Evolutionary conservation across 2,888 invertebrate species (phyloP).

Genomic region (Heliconius ethilla): DNA sequence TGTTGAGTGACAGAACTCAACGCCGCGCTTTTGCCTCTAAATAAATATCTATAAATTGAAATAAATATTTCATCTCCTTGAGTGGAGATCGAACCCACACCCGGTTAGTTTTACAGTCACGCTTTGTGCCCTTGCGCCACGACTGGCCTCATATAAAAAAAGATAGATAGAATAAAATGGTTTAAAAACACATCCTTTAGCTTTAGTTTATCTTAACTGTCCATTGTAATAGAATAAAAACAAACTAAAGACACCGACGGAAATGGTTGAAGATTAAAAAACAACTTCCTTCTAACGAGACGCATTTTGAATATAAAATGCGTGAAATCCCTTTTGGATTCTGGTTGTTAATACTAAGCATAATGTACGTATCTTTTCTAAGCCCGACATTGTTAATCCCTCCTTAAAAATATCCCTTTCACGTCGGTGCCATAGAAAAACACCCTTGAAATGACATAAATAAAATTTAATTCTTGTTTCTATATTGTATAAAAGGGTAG

Average conservation of each 20-base stretch:
- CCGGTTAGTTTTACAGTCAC: no score
- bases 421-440: constrained; percentile 14
- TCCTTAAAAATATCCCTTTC: constrained; percentile 40
- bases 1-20: no score
- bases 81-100: no score
- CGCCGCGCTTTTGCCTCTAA: no score
- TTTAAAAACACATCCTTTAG: no score
- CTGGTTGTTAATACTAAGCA: constrained; percentile 17
- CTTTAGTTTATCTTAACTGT: not conserved
- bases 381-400: constrained; percentile 27
- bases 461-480: constrained; percentile 41
- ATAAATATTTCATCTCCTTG: no score
- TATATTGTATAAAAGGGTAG: not conserved
- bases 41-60: no score
- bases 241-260: not conserved
- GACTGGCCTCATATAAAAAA: no score
- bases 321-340: constrained; percentile 33
- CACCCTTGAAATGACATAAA: constrained; percentile 37
- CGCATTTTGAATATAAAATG: constrained; percentile 22
- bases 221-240: not conserved
- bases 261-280: constrained; percentile 8
- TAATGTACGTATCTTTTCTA: constrained; percentile 15
- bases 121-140: no score
- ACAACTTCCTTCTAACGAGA: constrained; percentile 9
- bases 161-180: no score